A percentile compares a stretch with the other conserved stretches of the same genome.
These are phyloP conservation scores for Limnephilus lunatus DNA, from an alignment of 2,888 invertebrate genomes.

Conservation along the genomic window DNA sequence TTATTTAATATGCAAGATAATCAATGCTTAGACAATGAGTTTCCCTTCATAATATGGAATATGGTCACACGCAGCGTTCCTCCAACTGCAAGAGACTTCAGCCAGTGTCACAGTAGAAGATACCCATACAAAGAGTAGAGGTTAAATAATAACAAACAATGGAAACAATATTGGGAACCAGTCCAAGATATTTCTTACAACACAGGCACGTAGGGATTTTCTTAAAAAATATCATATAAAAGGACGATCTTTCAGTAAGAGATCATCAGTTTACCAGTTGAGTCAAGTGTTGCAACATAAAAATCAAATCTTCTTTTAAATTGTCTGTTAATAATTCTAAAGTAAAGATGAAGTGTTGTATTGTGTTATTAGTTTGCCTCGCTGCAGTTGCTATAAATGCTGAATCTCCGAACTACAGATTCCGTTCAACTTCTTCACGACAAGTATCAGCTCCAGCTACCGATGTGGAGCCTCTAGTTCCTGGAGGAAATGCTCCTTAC, in stretches of 20 bases:
- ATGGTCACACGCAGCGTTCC: conserved; percentile 34
- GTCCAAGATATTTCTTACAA: conserved; percentile 34
- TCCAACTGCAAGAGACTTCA: conserved; percentile 24
- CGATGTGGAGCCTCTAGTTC: conserved; percentile 52
- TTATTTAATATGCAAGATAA: conserved; percentile 42
- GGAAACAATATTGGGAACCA: conserved; percentile 30
- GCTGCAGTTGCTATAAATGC: conserved; percentile 37
- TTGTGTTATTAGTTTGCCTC: conserved; percentile 49
- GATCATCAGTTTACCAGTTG: conserved; percentile 43
- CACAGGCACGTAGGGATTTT: conserved; percentile 51
- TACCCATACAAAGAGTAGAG: conserved; percentile 9
- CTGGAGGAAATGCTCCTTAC: conserved; percentile 53
- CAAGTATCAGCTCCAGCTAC: conserved; percentile 33
- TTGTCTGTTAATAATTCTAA: not conserved
- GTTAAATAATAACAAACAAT: conserved; percentile 37
- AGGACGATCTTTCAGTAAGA: conserved; percentile 16
- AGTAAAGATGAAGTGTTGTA: conserved; percentile 57
- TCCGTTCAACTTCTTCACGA: conserved; percentile 31
- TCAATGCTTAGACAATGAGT: not conserved
- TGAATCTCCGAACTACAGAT: conserved; percentile 57
- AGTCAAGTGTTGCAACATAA: not conserved
- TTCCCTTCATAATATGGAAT: conserved; percentile 41
- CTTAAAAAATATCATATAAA: conserved; percentile 48
- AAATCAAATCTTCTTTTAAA: conserved; percentile 24
- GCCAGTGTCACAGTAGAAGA: conserved; percentile 30